A percentile compares a stretch with the other conserved stretches of the same genome.
Evolutionary conservation across 2,888 invertebrate species (phyloP).

Genomic region (Muscina levida): DNA sequence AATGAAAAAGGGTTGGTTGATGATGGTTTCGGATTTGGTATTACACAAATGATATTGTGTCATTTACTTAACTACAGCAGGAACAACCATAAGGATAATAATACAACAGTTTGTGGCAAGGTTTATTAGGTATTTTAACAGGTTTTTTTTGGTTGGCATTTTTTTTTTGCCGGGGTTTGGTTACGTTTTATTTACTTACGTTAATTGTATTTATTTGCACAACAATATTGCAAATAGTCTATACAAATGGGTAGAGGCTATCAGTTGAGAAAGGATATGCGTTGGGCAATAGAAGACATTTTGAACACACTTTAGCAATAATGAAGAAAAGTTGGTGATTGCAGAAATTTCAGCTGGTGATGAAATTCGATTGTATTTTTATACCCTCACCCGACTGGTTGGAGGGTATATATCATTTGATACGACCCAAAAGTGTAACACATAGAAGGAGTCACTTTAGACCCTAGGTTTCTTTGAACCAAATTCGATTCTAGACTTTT

Average conservation of each 20-base stretch:
- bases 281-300: no score
- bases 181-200: constrained; percentile 66
- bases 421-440: no score
- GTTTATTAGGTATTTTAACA: constrained; percentile 34
- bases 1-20: constrained; percentile 49
- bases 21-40: constrained; percentile 55
- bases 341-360: no score
- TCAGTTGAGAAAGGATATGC: constrained; percentile 1
- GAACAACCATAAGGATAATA: neutral
- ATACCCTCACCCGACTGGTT: no score
- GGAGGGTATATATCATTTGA: no score
- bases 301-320: no score
- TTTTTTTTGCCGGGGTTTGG: neutral
- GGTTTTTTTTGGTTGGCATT: neutral
- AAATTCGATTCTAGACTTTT: no score
- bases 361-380: no score
- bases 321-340: no score
- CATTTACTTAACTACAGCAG: constrained; percentile 59
- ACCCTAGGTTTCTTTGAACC: no score
- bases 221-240: constrained; percentile 63
- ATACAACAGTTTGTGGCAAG: constrained; percentile 58
- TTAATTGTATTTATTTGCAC: constrained; percentile 69
- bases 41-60: constrained; percentile 62
- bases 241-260: constrained; percentile 59
- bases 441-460: no score